Evolutionary conservation across 2,888 invertebrate genomes (phyloP), one percentile per base, ranked within the genome.

Genomic region (Halictus quadricinctus): DNA sequence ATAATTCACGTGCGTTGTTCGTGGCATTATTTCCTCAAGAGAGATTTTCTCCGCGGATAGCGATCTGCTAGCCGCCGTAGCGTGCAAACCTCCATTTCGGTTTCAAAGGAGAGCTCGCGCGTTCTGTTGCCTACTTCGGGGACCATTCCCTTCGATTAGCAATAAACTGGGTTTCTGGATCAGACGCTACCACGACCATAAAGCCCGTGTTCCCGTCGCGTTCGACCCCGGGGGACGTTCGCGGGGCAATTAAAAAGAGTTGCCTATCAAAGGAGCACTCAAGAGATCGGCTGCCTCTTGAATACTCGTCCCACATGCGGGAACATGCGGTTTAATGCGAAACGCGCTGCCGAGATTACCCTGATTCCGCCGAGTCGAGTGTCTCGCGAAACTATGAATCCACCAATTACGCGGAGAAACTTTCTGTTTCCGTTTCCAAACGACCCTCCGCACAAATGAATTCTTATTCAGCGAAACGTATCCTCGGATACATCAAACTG

Each of bases 181-280:
- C 43, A 66, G 43, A 69, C 50, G 21, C 43, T 76, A 69, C 3
- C 18, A 13, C 46, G 29, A 43, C 25, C 43, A 66, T 18, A 10
- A 43, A 60, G 10, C 43, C 72, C 25, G 21, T 25, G 29, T 72
- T 72, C 29, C 21, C 36, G 50, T 13, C 50, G 43, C 46, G 72
- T 50, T 25, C 46, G 48, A 21, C 29, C 29, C 18, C 29, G 29
- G 29, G 10, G 29, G 29, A 50, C 50, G 18, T 36, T 29, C 72
- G 18, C n/a, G 21, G 25, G 8, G 72, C 72, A 72, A 29, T 72
- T 72, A 72, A 72, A 72, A 72, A 50, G 72, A 48, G 48, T 50
- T 18, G 8, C 12, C 50, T 50, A 29, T 72, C 72, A 72, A 50
- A 72, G 48, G 72, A 29, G 72, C 50, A 72, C 72, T 72, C 46